Evolutionary conservation across 2,113 vertebrate genomes (phyloP).

Genomic region (Syrmaticus mikado): DNA sequence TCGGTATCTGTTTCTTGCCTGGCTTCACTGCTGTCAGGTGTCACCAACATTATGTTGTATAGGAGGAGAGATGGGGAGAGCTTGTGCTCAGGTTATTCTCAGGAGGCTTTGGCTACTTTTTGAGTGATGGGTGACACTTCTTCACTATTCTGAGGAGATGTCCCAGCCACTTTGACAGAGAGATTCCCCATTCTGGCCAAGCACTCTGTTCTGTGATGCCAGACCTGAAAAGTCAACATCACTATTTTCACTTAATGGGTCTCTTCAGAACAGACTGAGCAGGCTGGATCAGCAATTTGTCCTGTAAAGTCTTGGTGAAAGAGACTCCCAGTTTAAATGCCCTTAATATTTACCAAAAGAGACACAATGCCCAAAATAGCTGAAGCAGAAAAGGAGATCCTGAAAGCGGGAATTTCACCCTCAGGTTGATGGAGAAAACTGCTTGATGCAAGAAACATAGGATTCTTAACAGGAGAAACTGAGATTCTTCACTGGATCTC

Average conservation of each 20-base stretch:
- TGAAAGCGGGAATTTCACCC: neutral
- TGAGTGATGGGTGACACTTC: neutral
- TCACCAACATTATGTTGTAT: fast-evolving
- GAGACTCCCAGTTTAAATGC: neutral
- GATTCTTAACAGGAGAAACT: neutral
- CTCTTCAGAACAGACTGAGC: neutral
- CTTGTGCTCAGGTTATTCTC: fast-evolving
- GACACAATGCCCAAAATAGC: neutral
- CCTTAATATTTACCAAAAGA: neutral
- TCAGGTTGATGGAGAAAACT: fast-evolving
- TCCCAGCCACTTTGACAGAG: neutral
- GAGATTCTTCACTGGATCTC: neutral
- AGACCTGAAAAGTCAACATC: neutral
- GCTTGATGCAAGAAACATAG: neutral
- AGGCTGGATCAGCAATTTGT: neutral
- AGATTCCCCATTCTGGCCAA: neutral
- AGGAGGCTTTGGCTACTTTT: neutral
- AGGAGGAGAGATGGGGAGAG: neutral
- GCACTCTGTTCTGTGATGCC: fast-evolving
- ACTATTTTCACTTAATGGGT: neutral
- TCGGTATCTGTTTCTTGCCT: neutral
- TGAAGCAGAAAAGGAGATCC: neutral
- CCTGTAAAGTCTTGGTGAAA: neutral
- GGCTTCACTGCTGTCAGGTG: neutral
- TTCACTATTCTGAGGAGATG: neutral